Percentiles rank a stretch among this genome's conserved stretches.
Conservation (phyloP, 2,113 vertebrate genomes). For the Pao palembangensis region DNA sequence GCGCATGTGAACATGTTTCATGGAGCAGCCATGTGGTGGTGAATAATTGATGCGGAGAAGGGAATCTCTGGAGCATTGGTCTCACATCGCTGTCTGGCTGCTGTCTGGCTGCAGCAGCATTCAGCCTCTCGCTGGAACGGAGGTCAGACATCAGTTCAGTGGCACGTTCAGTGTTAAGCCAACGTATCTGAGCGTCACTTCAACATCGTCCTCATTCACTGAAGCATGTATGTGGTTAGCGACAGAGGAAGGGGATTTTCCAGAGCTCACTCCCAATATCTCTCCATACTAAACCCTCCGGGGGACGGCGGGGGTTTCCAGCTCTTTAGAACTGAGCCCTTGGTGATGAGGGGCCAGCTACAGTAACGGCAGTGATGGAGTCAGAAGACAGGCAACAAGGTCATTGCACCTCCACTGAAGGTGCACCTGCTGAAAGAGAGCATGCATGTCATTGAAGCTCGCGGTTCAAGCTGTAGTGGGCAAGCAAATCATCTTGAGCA, state of each 20-base stretch:
- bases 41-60: constrained; percentile 65
- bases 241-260: neutral
- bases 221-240: neutral
- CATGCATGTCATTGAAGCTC: too few relatives aligned
- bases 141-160: constrained; percentile 13
- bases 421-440: too few relatives aligned
- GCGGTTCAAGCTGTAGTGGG: constrained; percentile 10
- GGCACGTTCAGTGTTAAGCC: neutral
- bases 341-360: constrained; percentile 13
- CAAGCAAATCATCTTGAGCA: constrained; percentile 19
- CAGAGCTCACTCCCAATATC: neutral
- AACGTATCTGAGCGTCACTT: too few relatives aligned
- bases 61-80: constrained; percentile 46
- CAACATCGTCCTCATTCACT: neutral
- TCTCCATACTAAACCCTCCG: constrained; percentile 3
- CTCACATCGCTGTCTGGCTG: constrained; percentile 42
- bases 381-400: neutral
- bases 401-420: neutral
- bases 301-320: neutral
- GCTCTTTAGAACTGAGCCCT: constrained; percentile 12
- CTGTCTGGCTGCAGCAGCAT: constrained; percentile 26
- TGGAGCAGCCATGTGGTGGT: constrained; percentile 28
- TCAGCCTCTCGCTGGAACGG: constrained; percentile 11
- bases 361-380: constrained; percentile 35
- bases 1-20: constrained; percentile 12